Evolutionary conservation across 2,888 invertebrate genomes (phyloP).

Genomic region (Pheosia gnoma): DNA sequence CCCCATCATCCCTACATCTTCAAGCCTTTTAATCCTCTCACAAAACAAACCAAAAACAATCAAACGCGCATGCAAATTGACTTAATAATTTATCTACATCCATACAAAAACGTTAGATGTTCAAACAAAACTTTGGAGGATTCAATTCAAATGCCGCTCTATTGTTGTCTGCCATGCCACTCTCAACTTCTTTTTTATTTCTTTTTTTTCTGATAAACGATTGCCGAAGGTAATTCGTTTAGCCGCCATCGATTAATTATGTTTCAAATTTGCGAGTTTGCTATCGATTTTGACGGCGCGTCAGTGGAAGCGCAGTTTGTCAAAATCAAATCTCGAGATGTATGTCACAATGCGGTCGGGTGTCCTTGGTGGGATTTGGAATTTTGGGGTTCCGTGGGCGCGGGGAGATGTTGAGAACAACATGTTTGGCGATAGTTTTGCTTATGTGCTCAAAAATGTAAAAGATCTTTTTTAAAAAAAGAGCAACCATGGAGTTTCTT

Average conservation of each 20-base stretch:
- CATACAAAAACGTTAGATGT: slow-evolving; percentile 62
- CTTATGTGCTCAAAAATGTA: no score
- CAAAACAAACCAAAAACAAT: slow-evolving; percentile 25
- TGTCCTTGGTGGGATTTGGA: slow-evolving; percentile 14
- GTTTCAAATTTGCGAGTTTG: slow-evolving; percentile 65
- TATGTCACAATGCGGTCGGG: slow-evolving; percentile 64
- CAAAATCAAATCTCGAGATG: slow-evolving; percentile 55
- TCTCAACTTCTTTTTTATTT: slow-evolving; percentile 64
- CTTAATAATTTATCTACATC: slow-evolving; percentile 44
- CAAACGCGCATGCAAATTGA: slow-evolving; percentile 44
- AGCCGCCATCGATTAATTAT: slow-evolving; percentile 67
- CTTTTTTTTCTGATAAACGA: slow-evolving; percentile 66
- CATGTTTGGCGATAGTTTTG: background rate
- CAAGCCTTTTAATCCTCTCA: slow-evolving; percentile 21
- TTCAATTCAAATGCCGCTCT: slow-evolving; percentile 74
- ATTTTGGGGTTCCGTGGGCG: slow-evolving; percentile 22
- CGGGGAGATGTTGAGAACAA: slow-evolving; percentile 13
- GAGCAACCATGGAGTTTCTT: no score
- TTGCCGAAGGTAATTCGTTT: slow-evolving; percentile 49
- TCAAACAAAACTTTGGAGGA: slow-evolving; percentile 61
- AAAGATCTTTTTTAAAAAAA: no score
- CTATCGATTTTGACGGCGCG: slow-evolving; percentile 68
- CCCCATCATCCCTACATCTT: slow-evolving; percentile 29
- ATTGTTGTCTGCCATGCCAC: slow-evolving; percentile 76
- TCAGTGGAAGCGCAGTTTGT: slow-evolving; percentile 67